Evolutionary conservation across 1,140 invertebrate genomes (phyloP).

Genomic region (Caenorhabditis remanei): DNA sequence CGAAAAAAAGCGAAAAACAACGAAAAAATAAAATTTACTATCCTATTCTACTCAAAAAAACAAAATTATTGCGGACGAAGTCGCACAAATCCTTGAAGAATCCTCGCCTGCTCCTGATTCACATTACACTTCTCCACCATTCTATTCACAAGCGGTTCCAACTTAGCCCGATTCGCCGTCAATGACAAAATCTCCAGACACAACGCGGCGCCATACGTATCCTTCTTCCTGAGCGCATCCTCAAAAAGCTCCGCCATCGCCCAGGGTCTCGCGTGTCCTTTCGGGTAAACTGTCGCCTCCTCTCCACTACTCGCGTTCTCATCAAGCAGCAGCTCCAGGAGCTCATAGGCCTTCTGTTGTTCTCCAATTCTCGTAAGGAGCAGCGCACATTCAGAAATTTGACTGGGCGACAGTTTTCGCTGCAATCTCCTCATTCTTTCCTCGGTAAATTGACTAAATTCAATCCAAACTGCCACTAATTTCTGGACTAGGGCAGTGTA

Average conservation of each 20-base stretch:
- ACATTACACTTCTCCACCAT: constrained; percentile 46
- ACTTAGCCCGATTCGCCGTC: background rate
- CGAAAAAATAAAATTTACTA: constrained; percentile 15
- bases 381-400: constrained; percentile 62
- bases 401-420: constrained; percentile 52
- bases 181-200: constrained; percentile 49
- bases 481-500: constrained; percentile 34
- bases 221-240: constrained; percentile 26
- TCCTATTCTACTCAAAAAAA: background rate
- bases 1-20: background rate
- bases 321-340: constrained; percentile 58
- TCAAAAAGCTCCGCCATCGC: constrained; percentile 57
- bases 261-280: constrained; percentile 31
- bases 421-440: constrained; percentile 41
- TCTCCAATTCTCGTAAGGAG: constrained; percentile 59
- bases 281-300: constrained; percentile 35
- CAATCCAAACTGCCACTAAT: constrained; percentile 58
- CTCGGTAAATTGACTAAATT: constrained; percentile 59
- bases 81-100: constrained; percentile 58
- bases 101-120: background rate
- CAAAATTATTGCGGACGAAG: constrained; percentile 57
- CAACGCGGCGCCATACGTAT: constrained; percentile 47
- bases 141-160: constrained; percentile 51
- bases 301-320: constrained; percentile 17
- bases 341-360: constrained; percentile 49